Evolutionary conservation across 2,113 vertebrate genomes (phyloP), one percentile per base, ranked within the genome.

Genomic region (Hyperoodon ampullatus): DNA sequence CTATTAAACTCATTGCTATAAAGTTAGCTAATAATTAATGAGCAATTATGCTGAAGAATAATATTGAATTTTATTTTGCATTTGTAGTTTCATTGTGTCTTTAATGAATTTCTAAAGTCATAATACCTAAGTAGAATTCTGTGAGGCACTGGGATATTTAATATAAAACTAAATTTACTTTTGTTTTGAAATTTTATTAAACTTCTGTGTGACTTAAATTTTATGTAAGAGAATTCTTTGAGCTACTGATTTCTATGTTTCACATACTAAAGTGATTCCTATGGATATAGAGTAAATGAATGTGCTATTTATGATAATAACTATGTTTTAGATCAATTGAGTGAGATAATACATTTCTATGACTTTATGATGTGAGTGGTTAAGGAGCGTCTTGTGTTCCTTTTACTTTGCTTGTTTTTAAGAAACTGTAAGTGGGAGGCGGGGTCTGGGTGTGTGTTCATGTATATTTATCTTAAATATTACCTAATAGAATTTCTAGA

Each of bases 11-110:
- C 47, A 87, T 47, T 74, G 33, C 19, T 78, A 53, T 75, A 80
- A 97, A 93, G 81, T 58, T 88, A 92, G 26, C 24, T 97, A 53
- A 47, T 50, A 47, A 53, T 53, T 71, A 77, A 50, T 85, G 21
- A 35, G 47, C 80, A 50, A 85, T 66, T 88, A 58, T 84, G 16
- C 14, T 82, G 66, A 85, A 72, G 47, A 35, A 60, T 70, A 81
- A 65, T 81, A 72, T n/a, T 96, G 39, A 90, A 80, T 2, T 83
- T 24, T 71, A 44, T 70, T 80, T 75, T 90, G 44, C 11, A 93
- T 86, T 65, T 93, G 14, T 85, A 61, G 3, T 77, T 85, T 4
- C 26, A 74, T 63, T 50, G 4, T 75, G 3, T 42, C 61, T 88
- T 92, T 61, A 42, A 71, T 77, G 19, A 60, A 66, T 94, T 90